Percentiles rank a stretch among this genome's conserved stretches.
These are phyloP conservation scores for Drosophila seclusa DNA, from an alignment of 2,888 invertebrate genomes.

Conservation along the genomic window DNA sequence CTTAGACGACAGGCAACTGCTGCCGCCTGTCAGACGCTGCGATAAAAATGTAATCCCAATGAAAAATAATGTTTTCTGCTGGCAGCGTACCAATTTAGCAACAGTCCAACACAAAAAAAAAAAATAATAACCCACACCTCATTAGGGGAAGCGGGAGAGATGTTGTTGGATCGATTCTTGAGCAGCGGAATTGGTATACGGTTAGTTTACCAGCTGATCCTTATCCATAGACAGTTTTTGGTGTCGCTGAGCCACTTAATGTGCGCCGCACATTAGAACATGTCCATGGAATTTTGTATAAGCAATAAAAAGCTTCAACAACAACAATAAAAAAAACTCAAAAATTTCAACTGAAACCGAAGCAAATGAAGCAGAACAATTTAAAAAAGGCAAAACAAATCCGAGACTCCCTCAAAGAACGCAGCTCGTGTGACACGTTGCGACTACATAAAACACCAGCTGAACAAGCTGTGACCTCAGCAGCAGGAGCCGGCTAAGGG, in stretches of 20 bases:
- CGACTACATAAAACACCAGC: slow-evolving; percentile 77
- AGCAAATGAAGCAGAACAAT: slow-evolving; percentile 85
- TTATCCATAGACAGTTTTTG: not conserved
- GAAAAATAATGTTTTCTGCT: slow-evolving; percentile 78
- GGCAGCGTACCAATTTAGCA: slow-evolving; percentile 73
- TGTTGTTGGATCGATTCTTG: slow-evolving; percentile 10
- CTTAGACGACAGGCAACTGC: slow-evolving; percentile 71
- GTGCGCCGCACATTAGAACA: slow-evolving; percentile 13
- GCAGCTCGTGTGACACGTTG: slow-evolving; percentile 55
- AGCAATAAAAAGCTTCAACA: not conserved
- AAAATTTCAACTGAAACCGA: slow-evolving; percentile 40
- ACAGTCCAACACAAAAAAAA: slow-evolving; percentile 55
- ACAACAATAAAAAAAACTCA: not conserved
- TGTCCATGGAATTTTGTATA: slow-evolving; percentile 4
- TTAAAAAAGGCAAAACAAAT: slow-evolving; percentile 81
- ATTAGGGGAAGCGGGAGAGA: slow-evolving; percentile 45
- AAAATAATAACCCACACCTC: slow-evolving; percentile 39
- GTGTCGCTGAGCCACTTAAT: slow-evolving; percentile 19
- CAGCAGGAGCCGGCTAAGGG: slow-evolving; percentile 16
- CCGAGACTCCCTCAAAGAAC: slow-evolving; percentile 36
- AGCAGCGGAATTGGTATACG: not conserved
- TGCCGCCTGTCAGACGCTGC: slow-evolving; percentile 80
- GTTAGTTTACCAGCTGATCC: slow-evolving; percentile 11
- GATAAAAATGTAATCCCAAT: slow-evolving; percentile 82
- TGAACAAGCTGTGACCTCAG: slow-evolving; percentile 59